Conservation (phyloP, 2,888 invertebrate genomes). For the Coenonympha arcania region DNA sequence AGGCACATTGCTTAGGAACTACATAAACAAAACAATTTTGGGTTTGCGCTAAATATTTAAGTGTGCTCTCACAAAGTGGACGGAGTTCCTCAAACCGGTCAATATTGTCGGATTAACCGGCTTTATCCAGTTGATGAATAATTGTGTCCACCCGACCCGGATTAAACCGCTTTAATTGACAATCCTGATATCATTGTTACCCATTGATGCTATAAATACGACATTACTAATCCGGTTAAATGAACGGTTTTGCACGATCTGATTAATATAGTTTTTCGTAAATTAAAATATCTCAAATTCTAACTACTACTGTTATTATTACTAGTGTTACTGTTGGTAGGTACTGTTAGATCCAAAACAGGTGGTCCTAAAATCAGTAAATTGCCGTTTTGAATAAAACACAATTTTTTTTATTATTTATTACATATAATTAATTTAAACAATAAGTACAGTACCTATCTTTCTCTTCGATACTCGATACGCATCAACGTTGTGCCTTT, state of each 20-base stretch:
- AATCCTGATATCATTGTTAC: constrained; percentile 62
- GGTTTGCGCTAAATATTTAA: background rate
- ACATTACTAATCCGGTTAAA: constrained; percentile 42
- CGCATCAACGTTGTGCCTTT: too few relatives aligned
- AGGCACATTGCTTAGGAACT: too few relatives aligned
- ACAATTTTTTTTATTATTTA: too few relatives aligned
- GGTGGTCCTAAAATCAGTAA: too few relatives aligned
- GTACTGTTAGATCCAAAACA: too few relatives aligned
- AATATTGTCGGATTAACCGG: constrained; percentile 63
- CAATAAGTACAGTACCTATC: too few relatives aligned
- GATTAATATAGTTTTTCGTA: background rate
- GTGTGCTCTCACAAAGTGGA: background rate
- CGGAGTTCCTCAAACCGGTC: constrained; percentile 40
- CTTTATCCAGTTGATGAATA: constrained; percentile 69
- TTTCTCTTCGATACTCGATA: too few relatives aligned
- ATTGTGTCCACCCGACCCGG: constrained; percentile 67
- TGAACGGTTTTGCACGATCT: constrained; percentile 5
- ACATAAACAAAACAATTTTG: background rate
- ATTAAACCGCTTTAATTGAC: constrained; percentile 69
- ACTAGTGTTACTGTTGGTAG: too few relatives aligned
- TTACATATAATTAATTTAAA: too few relatives aligned
- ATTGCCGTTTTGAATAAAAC: too few relatives aligned
- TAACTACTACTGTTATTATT: too few relatives aligned
- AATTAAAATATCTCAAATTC: too few relatives aligned
- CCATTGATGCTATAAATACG: constrained; percentile 58